These are phyloP conservation scores for Leptura quadrifasciata DNA, from an alignment of 2,888 invertebrate genomes.

Conservation along the genomic window DNA sequence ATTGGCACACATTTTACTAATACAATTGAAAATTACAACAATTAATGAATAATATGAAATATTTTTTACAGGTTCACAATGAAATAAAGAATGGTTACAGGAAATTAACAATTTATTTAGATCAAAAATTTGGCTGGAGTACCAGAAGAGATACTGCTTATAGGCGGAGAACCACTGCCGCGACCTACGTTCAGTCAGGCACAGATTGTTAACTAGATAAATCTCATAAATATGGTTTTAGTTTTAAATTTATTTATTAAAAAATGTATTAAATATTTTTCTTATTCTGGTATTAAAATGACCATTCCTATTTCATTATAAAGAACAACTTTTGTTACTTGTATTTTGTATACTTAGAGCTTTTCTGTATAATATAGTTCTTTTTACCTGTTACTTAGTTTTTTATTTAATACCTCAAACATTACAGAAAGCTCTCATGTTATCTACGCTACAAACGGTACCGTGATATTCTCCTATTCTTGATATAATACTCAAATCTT, in stretches of 20 bases:
- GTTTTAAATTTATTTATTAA: neutral
- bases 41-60: neutral
- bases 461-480: no score
- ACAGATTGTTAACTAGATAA: slow-evolving; percentile 1
- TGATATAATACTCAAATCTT: no score
- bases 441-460: no score
- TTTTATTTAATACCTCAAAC: no score
- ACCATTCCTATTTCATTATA: neutral
- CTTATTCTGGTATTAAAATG: neutral
- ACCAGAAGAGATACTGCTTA: slow-evolving; percentile 47
- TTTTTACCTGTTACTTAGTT: neutral
- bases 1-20: neutral
- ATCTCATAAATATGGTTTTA: neutral
- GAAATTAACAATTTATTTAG: slow-evolving; percentile 59
- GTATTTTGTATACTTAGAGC: neutral
- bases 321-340: neutral
- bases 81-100: slow-evolving; percentile 63
- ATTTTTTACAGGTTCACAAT: slow-evolving; percentile 61
- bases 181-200: slow-evolving; percentile 55
- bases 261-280: neutral
- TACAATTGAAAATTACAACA: neutral
- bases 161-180: slow-evolving; percentile 59
- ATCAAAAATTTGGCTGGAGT: slow-evolving; percentile 58
- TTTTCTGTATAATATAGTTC: neutral
- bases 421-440: no score